Evolutionary conservation across 2,113 vertebrate species (phyloP).

Genomic region (Castor canadensis): DNA sequence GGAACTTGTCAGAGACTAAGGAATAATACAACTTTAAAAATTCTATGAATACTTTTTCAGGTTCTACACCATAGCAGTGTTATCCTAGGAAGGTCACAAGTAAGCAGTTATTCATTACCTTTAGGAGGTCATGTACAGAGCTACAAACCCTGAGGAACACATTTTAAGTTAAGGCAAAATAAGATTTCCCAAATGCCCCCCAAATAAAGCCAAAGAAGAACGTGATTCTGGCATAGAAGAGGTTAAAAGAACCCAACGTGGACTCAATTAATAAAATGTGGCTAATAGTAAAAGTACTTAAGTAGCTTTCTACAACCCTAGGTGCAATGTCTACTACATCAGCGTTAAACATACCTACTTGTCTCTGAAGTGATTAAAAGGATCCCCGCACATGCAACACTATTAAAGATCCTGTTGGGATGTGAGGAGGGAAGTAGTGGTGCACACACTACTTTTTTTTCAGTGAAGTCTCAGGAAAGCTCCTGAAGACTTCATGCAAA

Average conservation of each 20-base stretch:
- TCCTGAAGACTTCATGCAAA: neutral
- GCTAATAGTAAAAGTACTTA: neutral
- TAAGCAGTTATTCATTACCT: neutral
- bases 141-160: slow-evolving; percentile 1
- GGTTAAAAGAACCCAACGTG: neutral
- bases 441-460: neutral
- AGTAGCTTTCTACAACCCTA: neutral
- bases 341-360: accelerated
- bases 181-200: neutral
- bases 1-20: slow-evolving; percentile 16
- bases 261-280: neutral
- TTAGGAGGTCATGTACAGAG: neutral
- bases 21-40: slow-evolving; percentile 23
- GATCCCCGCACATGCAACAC: neutral
- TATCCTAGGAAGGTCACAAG: neutral
- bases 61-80: neutral
- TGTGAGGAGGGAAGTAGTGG: accelerated
- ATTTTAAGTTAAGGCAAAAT: neutral
- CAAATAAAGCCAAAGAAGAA: neutral
- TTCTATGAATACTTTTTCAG: neutral
- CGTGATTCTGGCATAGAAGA: neutral
- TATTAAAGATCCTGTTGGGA: neutral
- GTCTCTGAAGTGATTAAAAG: neutral
- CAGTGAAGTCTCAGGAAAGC: neutral
- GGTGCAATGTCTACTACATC: neutral